Percentiles rank a stretch among this genome's conserved stretches.
Evolutionary conservation across 2,888 invertebrate species (phyloP).

Genomic region (Ypsolopha scabrella): DNA sequence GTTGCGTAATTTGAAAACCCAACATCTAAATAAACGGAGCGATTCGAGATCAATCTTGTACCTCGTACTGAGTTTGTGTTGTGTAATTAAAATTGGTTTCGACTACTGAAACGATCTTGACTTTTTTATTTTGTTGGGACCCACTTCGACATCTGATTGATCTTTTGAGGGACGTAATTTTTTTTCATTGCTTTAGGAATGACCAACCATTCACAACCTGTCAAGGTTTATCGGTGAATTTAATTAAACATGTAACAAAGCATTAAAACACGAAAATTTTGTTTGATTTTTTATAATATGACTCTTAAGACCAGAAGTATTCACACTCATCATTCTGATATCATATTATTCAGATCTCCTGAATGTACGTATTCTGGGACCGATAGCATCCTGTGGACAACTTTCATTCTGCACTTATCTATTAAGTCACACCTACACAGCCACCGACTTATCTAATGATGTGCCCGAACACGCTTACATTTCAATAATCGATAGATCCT

Average conservation of each 20-base stretch:
- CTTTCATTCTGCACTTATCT: slow-evolving; percentile 46
- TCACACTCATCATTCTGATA: too few species aligned
- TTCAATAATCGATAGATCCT: slow-evolving; percentile 46
- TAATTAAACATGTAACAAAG: too few species aligned
- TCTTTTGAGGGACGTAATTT: too few species aligned
- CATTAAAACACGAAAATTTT: too few species aligned
- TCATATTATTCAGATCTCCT: slow-evolving; percentile 16
- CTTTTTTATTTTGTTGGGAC: slow-evolving; percentile 4
- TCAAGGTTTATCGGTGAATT: too few species aligned
- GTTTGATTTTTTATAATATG: too few species aligned
- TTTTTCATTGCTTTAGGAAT: too few species aligned
- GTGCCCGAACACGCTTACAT: slow-evolving; percentile 43
- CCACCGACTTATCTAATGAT: slow-evolving; percentile 36
- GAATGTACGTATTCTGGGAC: slow-evolving; percentile 48
- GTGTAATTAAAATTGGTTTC: slow-evolving; percentile 24
- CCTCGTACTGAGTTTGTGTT: slow-evolving; percentile 39
- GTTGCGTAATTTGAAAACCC: slow-evolving; percentile 15
- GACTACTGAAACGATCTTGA: slow-evolving; percentile 8
- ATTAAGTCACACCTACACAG: slow-evolving; percentile 58
- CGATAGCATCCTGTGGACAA: slow-evolving; percentile 61
- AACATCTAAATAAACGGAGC: slow-evolving; percentile 44
- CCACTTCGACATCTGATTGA: too few species aligned
- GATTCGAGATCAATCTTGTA: slow-evolving; percentile 41
- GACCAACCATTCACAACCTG: too few species aligned
- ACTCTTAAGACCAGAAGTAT: too few species aligned